Evolutionary conservation across 2,113 vertebrate genomes (phyloP), one percentile per base, ranked within the genome.

Genomic region (Leucopternis melanops): DNA sequence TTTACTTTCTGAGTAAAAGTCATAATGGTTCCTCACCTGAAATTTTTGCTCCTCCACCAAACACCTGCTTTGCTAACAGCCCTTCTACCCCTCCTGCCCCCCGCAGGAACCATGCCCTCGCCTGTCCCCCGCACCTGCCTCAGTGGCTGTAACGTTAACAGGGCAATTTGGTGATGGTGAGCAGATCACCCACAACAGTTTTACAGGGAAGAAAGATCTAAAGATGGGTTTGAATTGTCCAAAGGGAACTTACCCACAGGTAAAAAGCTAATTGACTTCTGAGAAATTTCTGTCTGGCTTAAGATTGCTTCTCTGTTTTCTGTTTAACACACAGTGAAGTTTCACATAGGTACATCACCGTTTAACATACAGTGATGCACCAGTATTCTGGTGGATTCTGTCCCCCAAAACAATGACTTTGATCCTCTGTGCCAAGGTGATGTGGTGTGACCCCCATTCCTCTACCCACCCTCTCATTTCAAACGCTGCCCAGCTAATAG

Each of bases 391-490:
- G 63, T 70, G 54, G 40, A 31, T 34, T 1, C 1, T 62, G 36
- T 20, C 36, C 52, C 50, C 50, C 31, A 23, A 14, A 93, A 45
- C 8, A 42, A 23, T 11, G 4, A 36, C 65, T 65, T 62, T 73
- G 65, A 31, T 84, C 3, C 47, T 71, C 50, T 36, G 11, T 65
- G 44, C 52, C 2, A 5, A 55, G 15, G 42, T 22, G 31, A 54
- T 49, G 13, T 49, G 36, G 11, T 44, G 16, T 84, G 45, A 84
- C 36, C 18, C 9, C 11, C 40, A 9, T 62, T 58, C n/a, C 31
- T 81, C 40, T 36, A 31, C 32, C 44, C 0, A 0, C 21, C 16
- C n/a, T 42, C 14, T 18, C 23, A 7, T 81, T 62, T 71, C 34
- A 25, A 74, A 13, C 12, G 3, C 16, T 6, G 7, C 55, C 27